These are phyloP conservation scores for Tinamus guttatus DNA, from an alignment of 2,113 vertebrate species.

Conservation along the genomic window DNA sequence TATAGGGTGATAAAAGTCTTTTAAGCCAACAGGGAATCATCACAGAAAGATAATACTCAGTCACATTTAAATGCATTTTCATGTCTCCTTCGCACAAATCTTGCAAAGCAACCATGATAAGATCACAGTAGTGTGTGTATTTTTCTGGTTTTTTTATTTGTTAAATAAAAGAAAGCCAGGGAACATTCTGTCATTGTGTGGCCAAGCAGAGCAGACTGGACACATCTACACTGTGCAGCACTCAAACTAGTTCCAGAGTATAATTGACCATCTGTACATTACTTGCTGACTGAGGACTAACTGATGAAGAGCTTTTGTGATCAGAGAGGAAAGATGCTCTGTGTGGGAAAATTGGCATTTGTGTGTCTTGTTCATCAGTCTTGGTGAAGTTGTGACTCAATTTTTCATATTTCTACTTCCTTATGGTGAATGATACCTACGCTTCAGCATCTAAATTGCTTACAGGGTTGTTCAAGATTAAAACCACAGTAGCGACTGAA, in stretches of 20 bases:
- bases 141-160: background rate
- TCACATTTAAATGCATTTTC: background rate
- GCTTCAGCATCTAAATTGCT: background rate
- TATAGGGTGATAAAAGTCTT: background rate
- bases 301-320: background rate
- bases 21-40: background rate
- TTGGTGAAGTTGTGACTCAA: conserved; percentile 6
- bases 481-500: background rate
- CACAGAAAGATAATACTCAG: background rate
- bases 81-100: background rate
- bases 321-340: background rate
- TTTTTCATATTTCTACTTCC: background rate
- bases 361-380: background rate
- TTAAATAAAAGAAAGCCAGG: background rate
- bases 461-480: background rate
- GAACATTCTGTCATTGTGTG: background rate
- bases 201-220: background rate
- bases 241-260: background rate
- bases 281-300: background rate
- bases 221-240: background rate
- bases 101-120: background rate
- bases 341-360: background rate
- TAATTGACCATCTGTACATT: background rate
- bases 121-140: background rate
- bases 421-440: background rate